Evolutionary conservation across 2,888 invertebrate species (phyloP).

Genomic region (Opisthograptis luteolata): DNA sequence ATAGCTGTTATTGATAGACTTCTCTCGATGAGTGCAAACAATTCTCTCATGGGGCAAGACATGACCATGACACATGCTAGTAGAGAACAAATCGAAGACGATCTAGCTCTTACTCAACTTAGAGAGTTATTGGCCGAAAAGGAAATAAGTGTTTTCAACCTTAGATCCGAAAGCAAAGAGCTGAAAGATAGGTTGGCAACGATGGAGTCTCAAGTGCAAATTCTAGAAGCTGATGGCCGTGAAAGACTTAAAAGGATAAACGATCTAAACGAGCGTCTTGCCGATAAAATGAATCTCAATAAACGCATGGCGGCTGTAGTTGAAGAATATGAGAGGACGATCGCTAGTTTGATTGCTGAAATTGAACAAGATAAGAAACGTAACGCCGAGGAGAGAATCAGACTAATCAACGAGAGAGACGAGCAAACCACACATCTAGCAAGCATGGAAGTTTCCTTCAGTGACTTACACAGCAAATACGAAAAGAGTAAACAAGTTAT

Average conservation of each 20-base stretch:
- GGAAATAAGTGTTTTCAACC: conserved; percentile 79
- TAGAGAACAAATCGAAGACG: conserved; percentile 65
- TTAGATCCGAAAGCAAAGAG: conserved; percentile 77
- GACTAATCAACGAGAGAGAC: conserved; percentile 84
- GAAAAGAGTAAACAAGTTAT: conserved; percentile 87
- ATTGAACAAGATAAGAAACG: conserved; percentile 87
- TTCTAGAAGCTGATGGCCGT: conserved; percentile 62
- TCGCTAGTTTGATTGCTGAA: conserved; percentile 89
- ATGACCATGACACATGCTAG: conserved; percentile 48
- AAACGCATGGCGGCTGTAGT: conserved; percentile 87
- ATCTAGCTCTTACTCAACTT: conserved; percentile 68
- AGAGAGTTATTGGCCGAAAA: conserved; percentile 82
- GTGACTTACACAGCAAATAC: conserved; percentile 86
- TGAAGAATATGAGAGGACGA: conserved; percentile 91
- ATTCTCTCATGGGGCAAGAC: conserved; percentile 57
- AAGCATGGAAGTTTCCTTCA: conserved; percentile 86
- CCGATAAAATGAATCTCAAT: conserved; percentile 75
- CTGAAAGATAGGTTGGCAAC: conserved; percentile 71
- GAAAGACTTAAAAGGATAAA: conserved; percentile 67
- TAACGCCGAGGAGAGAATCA: conserved; percentile 79
- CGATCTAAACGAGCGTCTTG: conserved; percentile 64
- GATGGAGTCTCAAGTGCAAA: conserved; percentile 68
- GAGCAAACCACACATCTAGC: conserved; percentile 85
- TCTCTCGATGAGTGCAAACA: conserved; percentile 71
- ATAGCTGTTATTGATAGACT: conserved; percentile 81